A percentile compares a stretch with the other conserved stretches of the same genome.
Conservation (phyloP, 2,113 vertebrate species). For the Nannospalax galili region DNA sequence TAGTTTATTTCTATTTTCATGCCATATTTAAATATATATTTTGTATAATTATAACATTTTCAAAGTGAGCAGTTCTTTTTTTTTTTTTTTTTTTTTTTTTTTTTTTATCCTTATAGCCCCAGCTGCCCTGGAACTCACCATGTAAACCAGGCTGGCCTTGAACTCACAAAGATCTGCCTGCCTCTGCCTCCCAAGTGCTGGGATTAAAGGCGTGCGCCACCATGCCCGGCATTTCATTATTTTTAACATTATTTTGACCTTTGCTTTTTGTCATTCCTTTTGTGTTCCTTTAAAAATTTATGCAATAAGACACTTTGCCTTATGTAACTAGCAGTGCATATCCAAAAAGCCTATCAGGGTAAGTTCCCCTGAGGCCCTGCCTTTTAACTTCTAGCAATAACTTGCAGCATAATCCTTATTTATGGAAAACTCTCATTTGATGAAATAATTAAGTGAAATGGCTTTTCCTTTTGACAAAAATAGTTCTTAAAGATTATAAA, state of each 20-base stretch:
- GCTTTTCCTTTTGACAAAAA: conserved; percentile 52
- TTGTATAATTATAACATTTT: background rate
- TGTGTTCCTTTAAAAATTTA: conserved; percentile 30
- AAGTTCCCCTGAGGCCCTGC: background rate
- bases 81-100: too few species aligned
- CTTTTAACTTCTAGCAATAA: background rate
- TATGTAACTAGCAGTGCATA: background rate
- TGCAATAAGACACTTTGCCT: background rate
- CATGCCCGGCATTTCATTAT: too few species aligned
- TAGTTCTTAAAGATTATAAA: conserved; percentile 23
- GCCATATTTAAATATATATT: background rate
- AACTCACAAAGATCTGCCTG: too few species aligned
- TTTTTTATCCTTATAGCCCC: too few species aligned
- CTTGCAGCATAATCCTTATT: background rate
- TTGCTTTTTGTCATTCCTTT: conserved; percentile 15
- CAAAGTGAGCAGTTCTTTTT: background rate
- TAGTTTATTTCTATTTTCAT: too few species aligned
- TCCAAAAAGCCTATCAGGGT: conserved; percentile 11
- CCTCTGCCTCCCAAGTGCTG: too few species aligned
- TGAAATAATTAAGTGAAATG: conserved; percentile 24
- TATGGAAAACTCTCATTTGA: conserved; percentile 13
- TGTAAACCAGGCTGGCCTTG: too few species aligned
- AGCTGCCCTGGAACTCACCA: too few species aligned
- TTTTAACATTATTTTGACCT: conserved; percentile 12
- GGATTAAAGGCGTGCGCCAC: too few species aligned